Percentiles rank a stretch among this genome's conserved stretches.
These are phyloP conservation scores for Pedetes capensis DNA, from an alignment of 2,113 vertebrate species.

Conservation along the genomic window DNA sequence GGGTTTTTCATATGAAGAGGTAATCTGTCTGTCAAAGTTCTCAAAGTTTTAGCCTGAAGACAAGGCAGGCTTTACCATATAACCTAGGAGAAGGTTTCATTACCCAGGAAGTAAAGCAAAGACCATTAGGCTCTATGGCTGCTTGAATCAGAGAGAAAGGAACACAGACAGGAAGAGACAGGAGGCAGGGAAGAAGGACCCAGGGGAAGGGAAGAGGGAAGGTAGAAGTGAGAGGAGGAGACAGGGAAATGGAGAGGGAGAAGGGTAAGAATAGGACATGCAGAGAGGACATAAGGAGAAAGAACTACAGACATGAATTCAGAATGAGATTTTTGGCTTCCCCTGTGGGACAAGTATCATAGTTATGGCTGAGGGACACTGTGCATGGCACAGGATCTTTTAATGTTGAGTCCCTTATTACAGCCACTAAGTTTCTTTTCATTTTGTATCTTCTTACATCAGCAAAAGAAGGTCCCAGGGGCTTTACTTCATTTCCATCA, in stretches of 20 bases:
- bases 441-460: too few species aligned
- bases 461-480: too few species aligned
- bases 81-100: background rate
- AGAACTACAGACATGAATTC: background rate
- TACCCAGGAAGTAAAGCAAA: background rate
- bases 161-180: too few species aligned
- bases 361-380: background rate
- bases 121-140: background rate
- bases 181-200: accelerated
- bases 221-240: accelerated
- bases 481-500: too few species aligned
- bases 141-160: background rate
- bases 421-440: too few species aligned
- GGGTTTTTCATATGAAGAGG: background rate
- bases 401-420: too few species aligned
- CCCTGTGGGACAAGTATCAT: accelerated
- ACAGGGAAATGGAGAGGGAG: too few species aligned
- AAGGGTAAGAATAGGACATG: too few species aligned
- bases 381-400: too few species aligned
- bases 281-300: accelerated
- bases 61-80: background rate
- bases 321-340: background rate
- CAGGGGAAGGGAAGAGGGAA: background rate
- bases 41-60: background rate
- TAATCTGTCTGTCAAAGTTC: background rate